A percentile compares a stretch with the other conserved stretches of the same genome.
phyloP scores from a whole-genome alignment of 2,888 invertebrate genomes.

The Oligia latruncula region DNA sequence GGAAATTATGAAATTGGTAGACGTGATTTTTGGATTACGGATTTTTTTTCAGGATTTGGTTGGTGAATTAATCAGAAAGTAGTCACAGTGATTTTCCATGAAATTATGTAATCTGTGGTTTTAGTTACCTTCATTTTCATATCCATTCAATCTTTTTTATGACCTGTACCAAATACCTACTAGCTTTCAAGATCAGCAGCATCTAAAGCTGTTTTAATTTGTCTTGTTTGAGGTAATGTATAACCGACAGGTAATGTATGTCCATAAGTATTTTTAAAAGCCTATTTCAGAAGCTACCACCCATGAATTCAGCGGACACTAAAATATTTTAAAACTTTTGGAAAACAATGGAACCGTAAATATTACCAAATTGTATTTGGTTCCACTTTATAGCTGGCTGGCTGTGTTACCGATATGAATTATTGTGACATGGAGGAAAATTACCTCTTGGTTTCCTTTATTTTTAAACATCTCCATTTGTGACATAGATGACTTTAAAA shows the following conservation, averaged over 20 bases:
- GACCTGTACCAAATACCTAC: neutral
- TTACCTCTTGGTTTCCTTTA: neutral
- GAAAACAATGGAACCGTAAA: constrained; percentile 56
- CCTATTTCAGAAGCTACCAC: constrained; percentile 33
- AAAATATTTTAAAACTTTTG: constrained; percentile 55
- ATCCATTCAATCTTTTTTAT: neutral
- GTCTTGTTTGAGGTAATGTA: neutral
- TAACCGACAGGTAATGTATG: neutral
- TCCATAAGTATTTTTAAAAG: constrained; percentile 13
- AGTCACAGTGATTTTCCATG: neutral
- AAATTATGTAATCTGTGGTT: neutral
- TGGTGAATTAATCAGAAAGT: neutral
- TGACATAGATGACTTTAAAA: neutral
- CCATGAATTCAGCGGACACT: constrained; percentile 21
- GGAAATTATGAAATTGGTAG: constrained; percentile 58
- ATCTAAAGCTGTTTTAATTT: neutral
- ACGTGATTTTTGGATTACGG: constrained; percentile 27
- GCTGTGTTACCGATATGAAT: constrained; percentile 40
- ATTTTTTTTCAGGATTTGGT: neutral
- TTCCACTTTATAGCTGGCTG: constrained; percentile 15
- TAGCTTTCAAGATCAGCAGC: neutral
- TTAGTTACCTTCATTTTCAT: neutral
- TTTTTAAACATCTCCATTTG: neutral
- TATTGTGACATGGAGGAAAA: constrained; percentile 27
- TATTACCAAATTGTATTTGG: constrained; percentile 41